phyloP scores from a whole-genome alignment of 2,113 vertebrate genomes.

The Anguilla japonica region DNA sequence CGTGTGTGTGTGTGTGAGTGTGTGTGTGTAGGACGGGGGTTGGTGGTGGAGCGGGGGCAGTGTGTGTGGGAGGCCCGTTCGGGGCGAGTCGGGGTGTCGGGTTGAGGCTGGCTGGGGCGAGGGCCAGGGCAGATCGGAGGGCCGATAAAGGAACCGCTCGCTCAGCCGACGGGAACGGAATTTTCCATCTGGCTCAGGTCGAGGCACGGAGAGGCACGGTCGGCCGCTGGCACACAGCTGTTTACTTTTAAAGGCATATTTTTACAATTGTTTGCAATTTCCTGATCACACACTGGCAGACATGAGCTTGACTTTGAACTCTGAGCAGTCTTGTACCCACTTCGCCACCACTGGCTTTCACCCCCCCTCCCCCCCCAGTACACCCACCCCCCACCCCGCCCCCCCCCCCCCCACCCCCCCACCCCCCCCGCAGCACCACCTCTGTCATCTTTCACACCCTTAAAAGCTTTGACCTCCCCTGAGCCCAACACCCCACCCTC shows the following conservation, averaged over 20 bases:
- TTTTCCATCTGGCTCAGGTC: conserved; percentile 37
- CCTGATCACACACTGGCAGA: conserved; percentile 42
- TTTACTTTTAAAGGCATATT: conserved; percentile 57
- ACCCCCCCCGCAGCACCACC: not conserved
- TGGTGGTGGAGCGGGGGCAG: conserved; percentile 20
- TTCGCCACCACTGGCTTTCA: not conserved
- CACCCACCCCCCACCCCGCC: not conserved
- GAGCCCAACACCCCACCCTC: not conserved
- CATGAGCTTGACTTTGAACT: conserved; percentile 24
- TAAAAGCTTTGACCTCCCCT: not conserved
- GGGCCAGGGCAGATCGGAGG: conserved; percentile 29
- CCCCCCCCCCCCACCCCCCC: not conserved
- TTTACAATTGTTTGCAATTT: conserved; percentile 55
- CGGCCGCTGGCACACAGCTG: conserved; percentile 44
- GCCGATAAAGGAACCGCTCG: conserved; percentile 28
- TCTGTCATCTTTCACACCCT: not conserved
- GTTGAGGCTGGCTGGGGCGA: conserved; percentile 21
- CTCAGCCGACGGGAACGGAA: conserved; percentile 32
- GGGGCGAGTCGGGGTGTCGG: conserved; percentile 27
- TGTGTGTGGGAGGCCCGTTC: conserved; percentile 11
- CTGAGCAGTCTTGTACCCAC: not conserved
- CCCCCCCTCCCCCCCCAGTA: not conserved
- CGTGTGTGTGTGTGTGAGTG: not conserved
- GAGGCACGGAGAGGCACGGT: conserved; percentile 7
- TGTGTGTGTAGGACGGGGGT: conserved; percentile 10